phyloP scores from a whole-genome alignment of 2,113 vertebrate species.

The human region GRCh38 chr2:138215501-138216000 shows the following conservation, averaged over 20 bases:
- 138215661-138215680: background rate
- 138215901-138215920: background rate
- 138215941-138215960: background rate
- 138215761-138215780: background rate
- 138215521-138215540: background rate
- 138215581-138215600: background rate
- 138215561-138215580: background rate
- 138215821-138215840: background rate
- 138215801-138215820: background rate
- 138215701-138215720: background rate
- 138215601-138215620: background rate
- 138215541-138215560: constrained; percentile 27
- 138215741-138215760: background rate
- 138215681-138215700: background rate
- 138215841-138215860: background rate
- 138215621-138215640: background rate
- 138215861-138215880: background rate
- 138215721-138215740: background rate
- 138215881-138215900: background rate
- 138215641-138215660: background rate
- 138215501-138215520: constrained; percentile 59
- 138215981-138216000: background rate
- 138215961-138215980: background rate
- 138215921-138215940: background rate
- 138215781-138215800: background rate